Conservation (phyloP, 2,113 vertebrate genomes). For the Dolichotis patagonum region DNA sequence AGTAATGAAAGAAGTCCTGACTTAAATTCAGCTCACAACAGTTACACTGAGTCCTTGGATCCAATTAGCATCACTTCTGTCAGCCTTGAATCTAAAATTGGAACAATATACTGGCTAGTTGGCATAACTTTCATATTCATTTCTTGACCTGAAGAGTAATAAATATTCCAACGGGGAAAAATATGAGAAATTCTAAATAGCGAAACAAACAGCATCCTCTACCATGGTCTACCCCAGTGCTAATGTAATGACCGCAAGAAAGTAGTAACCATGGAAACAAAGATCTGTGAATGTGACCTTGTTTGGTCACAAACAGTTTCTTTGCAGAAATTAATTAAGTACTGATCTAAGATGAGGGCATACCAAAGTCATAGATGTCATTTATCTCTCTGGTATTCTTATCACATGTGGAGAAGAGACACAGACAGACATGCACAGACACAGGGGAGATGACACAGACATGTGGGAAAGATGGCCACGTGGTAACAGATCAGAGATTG, state of each 20-base stretch:
- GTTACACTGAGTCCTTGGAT: background rate
- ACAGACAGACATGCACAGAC: background rate
- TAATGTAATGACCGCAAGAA: background rate
- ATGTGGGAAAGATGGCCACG: background rate
- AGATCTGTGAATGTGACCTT: background rate
- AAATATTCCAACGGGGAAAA: background rate
- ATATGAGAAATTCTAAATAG: background rate
- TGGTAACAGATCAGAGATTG: background rate
- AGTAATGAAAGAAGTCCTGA: background rate
- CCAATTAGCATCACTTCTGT: background rate
- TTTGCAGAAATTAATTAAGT: background rate
- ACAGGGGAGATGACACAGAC: background rate
- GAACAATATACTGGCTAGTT: slow-evolving; percentile 1
- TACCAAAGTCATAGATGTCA: background rate
- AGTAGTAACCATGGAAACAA: background rate
- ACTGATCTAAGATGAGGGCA: background rate
- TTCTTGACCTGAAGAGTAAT: background rate
- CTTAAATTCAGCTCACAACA: background rate
- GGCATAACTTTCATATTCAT: background rate
- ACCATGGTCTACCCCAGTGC: background rate
- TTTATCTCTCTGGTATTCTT: background rate
- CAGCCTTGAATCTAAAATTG: background rate
- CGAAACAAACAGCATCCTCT: background rate
- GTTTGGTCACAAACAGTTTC: background rate
- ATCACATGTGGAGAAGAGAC: background rate